Conservation (phyloP, 2,113 vertebrate genomes). For the Macquaria australasica region DNA sequence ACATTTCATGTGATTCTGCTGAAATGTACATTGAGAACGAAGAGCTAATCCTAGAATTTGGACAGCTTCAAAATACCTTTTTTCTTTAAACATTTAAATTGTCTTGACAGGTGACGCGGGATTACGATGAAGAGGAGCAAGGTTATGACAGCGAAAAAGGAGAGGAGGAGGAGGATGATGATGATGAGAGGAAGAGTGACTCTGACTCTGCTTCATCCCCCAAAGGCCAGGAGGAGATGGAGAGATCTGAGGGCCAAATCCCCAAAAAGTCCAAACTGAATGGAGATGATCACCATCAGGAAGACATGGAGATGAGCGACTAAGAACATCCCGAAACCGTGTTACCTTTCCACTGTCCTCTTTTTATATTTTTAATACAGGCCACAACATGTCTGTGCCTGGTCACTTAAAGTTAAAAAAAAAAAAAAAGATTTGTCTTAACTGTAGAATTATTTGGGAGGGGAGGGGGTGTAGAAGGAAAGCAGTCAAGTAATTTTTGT, state of each 20-base stretch:
- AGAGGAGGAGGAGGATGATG: slow-evolving; percentile 88
- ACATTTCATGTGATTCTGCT: background rate
- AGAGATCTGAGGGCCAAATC: slow-evolving; percentile 80
- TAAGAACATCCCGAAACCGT: slow-evolving; percentile 76
- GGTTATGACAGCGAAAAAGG: slow-evolving; percentile 96
- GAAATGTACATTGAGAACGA: background rate
- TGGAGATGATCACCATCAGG: slow-evolving; percentile 96
- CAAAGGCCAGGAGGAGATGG: slow-evolving; percentile 84
- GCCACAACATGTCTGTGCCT: slow-evolving; percentile 65
- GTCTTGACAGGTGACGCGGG: slow-evolving; percentile 92
- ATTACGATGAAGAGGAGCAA: slow-evolving; percentile 98
- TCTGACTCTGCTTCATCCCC: slow-evolving; percentile 85
- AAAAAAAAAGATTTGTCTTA: slow-evolving; percentile 73
- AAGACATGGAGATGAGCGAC: slow-evolving; percentile 99
- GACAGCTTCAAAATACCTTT: background rate
- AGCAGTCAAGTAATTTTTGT: slow-evolving; percentile 58
- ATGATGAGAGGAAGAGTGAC: slow-evolving; percentile 88
- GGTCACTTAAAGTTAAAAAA: slow-evolving; percentile 40
- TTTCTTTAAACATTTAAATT: background rate
- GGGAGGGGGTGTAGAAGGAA: slow-evolving; percentile 75
- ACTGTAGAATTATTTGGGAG: slow-evolving; percentile 76
- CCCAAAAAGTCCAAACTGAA: slow-evolving; percentile 93
- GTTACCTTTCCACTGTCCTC: slow-evolving; percentile 78
- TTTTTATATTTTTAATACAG: slow-evolving; percentile 84
- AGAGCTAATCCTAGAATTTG: background rate